A percentile compares a stretch with the other conserved stretches of the same genome.
These are phyloP conservation scores for Micromesistius poutassou DNA, from an alignment of 2,797 vertebrate species.

Conservation along the genomic window DNA sequence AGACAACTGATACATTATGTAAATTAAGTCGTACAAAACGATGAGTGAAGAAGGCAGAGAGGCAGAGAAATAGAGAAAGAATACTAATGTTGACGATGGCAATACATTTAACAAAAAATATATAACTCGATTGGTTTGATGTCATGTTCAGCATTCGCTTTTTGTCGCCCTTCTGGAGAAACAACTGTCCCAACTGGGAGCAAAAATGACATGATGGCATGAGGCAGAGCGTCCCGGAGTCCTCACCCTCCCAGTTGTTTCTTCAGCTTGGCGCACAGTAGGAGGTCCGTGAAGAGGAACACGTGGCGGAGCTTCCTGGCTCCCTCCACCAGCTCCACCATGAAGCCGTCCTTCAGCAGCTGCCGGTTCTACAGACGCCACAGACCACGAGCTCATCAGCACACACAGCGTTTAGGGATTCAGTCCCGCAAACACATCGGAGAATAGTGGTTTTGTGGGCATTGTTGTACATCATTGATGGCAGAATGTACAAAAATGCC, in stretches of 20 bases:
- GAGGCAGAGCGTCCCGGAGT: neutral
- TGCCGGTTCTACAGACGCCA: constrained; percentile 81
- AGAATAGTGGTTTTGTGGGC: neutral
- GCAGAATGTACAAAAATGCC: constrained; percentile 33
- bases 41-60: neutral
- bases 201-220: neutral
- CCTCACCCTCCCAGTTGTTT: constrained; percentile 95
- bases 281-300: constrained; percentile 95
- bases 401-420: neutral
- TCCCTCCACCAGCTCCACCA: constrained; percentile 98
- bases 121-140: neutral
- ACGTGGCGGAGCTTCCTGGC: constrained; percentile 93
- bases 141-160: neutral
- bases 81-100: neutral
- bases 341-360: constrained; percentile 95
- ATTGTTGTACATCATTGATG: neutral
- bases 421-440: neutral
- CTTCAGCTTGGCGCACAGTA: constrained; percentile 97
- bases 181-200: neutral
- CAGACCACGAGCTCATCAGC: constrained; percentile 11
- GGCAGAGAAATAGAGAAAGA: neutral
- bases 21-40: neutral
- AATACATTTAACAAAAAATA: neutral
- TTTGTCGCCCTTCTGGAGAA: no score
- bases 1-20: neutral